phyloP scores from a whole-genome alignment of 2,888 invertebrate species.

The Ceramica pisi region DNA sequence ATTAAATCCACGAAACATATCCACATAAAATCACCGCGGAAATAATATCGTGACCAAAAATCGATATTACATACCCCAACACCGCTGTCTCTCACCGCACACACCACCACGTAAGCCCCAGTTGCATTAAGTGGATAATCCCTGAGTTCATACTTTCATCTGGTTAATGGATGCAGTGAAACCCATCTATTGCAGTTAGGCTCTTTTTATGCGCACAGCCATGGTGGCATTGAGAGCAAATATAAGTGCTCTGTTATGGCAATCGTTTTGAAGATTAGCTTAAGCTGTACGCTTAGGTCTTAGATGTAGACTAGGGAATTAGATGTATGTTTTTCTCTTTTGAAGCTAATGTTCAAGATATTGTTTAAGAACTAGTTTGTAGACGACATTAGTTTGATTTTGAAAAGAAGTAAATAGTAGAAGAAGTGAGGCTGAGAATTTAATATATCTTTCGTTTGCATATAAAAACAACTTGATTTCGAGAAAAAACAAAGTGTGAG shows the following conservation, averaged over 20 bases:
- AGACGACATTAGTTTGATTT: neutral
- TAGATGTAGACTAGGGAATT: constrained; percentile 18
- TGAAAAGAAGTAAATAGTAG: neutral
- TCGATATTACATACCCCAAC: neutral
- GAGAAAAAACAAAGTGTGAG: no score
- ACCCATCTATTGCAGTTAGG: constrained; percentile 81
- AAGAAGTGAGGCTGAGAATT: no score
- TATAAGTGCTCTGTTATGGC: constrained; percentile 46
- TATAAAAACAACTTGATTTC: no score
- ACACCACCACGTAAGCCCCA: constrained; percentile 67
- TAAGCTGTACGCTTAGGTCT: neutral
- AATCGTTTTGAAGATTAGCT: constrained; percentile 58
- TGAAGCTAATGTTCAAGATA: neutral
- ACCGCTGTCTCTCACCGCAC: constrained; percentile 58
- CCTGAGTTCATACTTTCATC: constrained; percentile 86
- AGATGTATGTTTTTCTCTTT: neutral
- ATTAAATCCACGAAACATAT: neutral
- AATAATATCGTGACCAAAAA: neutral
- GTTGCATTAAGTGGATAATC: constrained; percentile 88
- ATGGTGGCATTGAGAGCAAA: constrained; percentile 60
- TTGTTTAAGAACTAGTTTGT: neutral
- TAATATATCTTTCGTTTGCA: no score
- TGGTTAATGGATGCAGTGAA: constrained; percentile 87
- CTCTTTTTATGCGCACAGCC: constrained; percentile 78
- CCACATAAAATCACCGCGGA: neutral